Evolutionary conservation across 2,888 invertebrate species (phyloP), one percentile per base, ranked within the genome.

Genomic region (Andricus curvator): DNA sequence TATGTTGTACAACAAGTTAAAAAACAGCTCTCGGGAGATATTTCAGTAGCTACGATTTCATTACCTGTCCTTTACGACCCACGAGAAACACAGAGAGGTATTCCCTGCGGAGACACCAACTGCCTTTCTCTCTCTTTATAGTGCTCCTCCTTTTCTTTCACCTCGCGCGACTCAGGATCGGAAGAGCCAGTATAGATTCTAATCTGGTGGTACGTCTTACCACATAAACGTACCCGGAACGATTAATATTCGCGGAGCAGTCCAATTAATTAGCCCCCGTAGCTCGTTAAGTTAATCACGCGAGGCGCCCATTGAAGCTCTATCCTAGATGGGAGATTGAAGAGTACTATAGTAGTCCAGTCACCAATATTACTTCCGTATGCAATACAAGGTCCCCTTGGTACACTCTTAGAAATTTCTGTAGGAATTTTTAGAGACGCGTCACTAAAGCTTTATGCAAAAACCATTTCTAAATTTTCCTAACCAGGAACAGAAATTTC

Each of bases 171-270:
- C n/a, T 74, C 56, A 22, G 67, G 13, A 60, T 74, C 74, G 74
- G 6, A 37, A 74, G 56, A 29, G 51, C n/a, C 33, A n/a, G 51
- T 70, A 74, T 74, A 74, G 74, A 74, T 74, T 56, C 74, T 74
- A 74, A 74, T 74, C 74, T 74, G n/a, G 44, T 11, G 20, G 77
- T 64, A 44, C 62, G 77, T 65, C 77, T 62, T 64, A 37, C 62
- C 77, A 48, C 77, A 64, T 77, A 77, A 77, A 77, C 60, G 64
- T 29, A 56, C 56, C 74, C 41, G 20, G 41, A 48, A 15, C 84
- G 84, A 88, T 88, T 88, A 88, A 88, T 89, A 89, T 88, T 88
- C 87, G 85, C 83, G 80, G 85, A 77, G 82, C 79, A 83, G 84
- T 81, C 81, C 88, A 83, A 88, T 87, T 88, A 89, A 88, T 88